Conservation (phyloP, 2,113 vertebrate species). For the Alexandromys fortis region DNA sequence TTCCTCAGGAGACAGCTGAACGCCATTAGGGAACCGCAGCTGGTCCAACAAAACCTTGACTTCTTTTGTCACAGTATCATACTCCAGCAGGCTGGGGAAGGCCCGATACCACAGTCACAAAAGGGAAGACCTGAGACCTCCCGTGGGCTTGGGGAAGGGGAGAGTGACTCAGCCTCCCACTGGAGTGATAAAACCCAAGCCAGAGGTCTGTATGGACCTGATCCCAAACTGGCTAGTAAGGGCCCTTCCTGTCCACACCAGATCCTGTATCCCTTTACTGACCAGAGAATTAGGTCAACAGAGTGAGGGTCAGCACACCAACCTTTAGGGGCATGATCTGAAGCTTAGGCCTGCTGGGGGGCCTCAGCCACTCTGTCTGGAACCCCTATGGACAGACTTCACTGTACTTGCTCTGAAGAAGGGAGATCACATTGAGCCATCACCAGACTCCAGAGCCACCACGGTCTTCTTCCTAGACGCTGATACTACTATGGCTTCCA, state of each 20-base stretch:
- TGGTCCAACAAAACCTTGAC: constrained; percentile 95
- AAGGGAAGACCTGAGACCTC: neutral
- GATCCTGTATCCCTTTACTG: neutral
- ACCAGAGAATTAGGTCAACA: neutral
- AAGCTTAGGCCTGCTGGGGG: neutral
- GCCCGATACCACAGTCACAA: constrained; percentile 2
- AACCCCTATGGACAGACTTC: neutral
- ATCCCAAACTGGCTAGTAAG: neutral
- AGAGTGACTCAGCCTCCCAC: neutral
- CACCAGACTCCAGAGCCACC: neutral
- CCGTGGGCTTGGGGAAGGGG: neutral
- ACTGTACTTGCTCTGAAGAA: constrained; percentile 29
- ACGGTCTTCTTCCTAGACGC: neutral
- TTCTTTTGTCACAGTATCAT: constrained; percentile 91
- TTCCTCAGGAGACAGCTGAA: constrained; percentile 94
- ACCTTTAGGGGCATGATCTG: neutral
- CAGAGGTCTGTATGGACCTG: neutral
- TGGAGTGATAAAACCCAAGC: neutral
- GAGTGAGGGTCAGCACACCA: neutral
- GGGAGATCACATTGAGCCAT: neutral
- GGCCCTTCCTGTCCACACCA: neutral
- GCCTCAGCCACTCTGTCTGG: neutral
- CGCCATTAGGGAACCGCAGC: constrained; percentile 95
- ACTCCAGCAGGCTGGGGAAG: constrained; percentile 91
- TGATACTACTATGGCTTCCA: neutral